Evolutionary conservation across 1,140 invertebrate species (phyloP).

Genomic region (Bombus turneri): DNA sequence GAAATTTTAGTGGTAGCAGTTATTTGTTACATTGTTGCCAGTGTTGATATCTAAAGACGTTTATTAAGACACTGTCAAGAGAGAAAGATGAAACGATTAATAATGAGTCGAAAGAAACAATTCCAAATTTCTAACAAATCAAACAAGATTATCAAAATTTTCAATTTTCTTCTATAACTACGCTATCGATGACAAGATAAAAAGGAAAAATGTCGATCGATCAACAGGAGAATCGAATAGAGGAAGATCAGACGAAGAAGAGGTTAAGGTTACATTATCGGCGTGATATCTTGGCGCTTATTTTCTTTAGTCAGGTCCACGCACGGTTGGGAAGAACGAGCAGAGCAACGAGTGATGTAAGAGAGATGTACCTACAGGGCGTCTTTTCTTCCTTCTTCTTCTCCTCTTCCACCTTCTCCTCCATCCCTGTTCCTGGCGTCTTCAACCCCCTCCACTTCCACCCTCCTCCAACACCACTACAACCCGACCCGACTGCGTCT

Average conservation of each 20-base stretch:
- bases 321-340: slow-evolving; percentile 46
- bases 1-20: neutral
- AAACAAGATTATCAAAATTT: neutral
- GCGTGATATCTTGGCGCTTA: slow-evolving; percentile 58
- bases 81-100: neutral
- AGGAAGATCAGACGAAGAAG: neutral
- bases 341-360: slow-evolving; percentile 59
- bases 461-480: neutral
- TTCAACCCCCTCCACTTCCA: slow-evolving; percentile 14
- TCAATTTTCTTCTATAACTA: neutral
- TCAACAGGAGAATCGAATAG: neutral
- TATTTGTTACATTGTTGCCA: neutral
- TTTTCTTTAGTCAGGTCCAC: slow-evolving; percentile 43
- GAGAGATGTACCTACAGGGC: slow-evolving; percentile 64
- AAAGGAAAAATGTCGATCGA: slow-evolving; percentile 10
- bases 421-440: slow-evolving; percentile 10
- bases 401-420: neutral
- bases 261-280: slow-evolving; percentile 54
- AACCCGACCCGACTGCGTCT: neutral
- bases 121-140: neutral
- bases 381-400: slow-evolving; percentile 36
- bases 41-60: neutral
- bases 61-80: neutral
- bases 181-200: neutral
- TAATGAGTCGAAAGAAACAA: neutral